Percentiles rank a stretch among this genome's conserved stretches.
phyloP scores from a whole-genome alignment of 1,140 invertebrate species.

The Drosophila pandora region DNA sequence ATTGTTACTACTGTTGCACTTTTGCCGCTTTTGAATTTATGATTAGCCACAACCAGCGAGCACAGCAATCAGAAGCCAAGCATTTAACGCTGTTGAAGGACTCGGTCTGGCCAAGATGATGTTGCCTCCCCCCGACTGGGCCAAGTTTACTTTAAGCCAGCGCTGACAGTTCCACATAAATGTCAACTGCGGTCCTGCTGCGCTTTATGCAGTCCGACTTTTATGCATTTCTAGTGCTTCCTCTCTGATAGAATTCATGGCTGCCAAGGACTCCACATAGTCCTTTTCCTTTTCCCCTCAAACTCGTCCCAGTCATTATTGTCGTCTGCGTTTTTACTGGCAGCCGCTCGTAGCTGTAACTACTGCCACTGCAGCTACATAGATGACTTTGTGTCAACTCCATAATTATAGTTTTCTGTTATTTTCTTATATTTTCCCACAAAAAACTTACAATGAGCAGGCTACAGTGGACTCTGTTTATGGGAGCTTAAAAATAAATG shows the following conservation, averaged over 20 bases:
- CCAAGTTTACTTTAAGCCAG: conserved; percentile 60
- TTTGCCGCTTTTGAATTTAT: conserved; percentile 77
- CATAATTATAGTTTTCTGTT: conserved; percentile 72
- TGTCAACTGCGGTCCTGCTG: conserved; percentile 73
- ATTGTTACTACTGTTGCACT: conserved; percentile 77
- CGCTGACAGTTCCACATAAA: conserved; percentile 64
- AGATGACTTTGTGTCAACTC: conserved; percentile 77
- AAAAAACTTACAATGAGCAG: conserved; percentile 59
- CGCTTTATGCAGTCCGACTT: conserved; percentile 76
- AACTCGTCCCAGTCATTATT: conserved; percentile 64
- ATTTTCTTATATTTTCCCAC: conserved; percentile 32
- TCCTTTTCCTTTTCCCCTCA: conserved; percentile 7
- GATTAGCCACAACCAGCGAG: conserved; percentile 58
- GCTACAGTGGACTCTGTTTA: conserved; percentile 42
- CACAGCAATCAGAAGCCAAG: conserved; percentile 35
- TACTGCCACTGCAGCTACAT: conserved; percentile 32
- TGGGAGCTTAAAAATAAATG: not conserved
- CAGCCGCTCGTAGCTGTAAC: conserved; percentile 29
- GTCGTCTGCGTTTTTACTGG: conserved; percentile 71
- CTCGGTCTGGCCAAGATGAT: conserved; percentile 9
- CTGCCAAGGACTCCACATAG: conserved; percentile 54
- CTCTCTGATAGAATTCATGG: conserved; percentile 57
- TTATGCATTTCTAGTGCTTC: conserved; percentile 77
- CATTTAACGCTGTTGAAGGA: conserved; percentile 46
- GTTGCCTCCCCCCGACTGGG: conserved; percentile 3